These are phyloP conservation scores for Drosophila borealis DNA, from an alignment of 2,888 invertebrate genomes.

Conservation along the genomic window DNA sequence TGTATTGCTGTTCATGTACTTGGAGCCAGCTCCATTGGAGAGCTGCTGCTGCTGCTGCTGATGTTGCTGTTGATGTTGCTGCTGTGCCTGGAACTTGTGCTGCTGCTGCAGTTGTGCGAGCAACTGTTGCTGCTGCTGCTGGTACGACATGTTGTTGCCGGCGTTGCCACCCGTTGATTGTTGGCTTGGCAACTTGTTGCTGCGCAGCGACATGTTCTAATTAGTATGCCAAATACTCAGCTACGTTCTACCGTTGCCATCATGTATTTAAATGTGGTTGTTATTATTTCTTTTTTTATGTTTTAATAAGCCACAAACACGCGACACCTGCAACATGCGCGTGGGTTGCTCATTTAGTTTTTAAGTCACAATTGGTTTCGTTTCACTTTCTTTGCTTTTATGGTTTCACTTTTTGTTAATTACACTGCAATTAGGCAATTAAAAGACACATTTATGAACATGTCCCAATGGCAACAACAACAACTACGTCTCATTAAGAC, in stretches of 20 bases:
- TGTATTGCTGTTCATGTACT: conserved; percentile 66
- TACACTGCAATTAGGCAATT: conserved; percentile 70
- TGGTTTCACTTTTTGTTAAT: conserved; percentile 71
- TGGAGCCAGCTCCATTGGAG: conserved; percentile 67
- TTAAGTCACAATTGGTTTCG: conserved; percentile 34
- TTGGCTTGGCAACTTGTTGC: conserved; percentile 79
- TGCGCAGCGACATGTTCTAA: conserved; percentile 83
- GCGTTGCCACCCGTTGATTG: conserved; percentile 52
- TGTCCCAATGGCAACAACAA: conserved; percentile 20
- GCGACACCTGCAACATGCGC: conserved; percentile 39
- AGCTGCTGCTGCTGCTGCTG: conserved; percentile 72
- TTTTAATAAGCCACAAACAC: conserved; percentile 62
- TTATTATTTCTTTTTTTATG: conserved; percentile 12
- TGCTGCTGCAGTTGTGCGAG: conserved; percentile 75
- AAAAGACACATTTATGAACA: conserved; percentile 42
- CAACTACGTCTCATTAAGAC: conserved; percentile 19
- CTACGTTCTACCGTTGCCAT: conserved; percentile 26
- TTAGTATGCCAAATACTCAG: conserved; percentile 15
- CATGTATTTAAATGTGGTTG: conserved; percentile 13
- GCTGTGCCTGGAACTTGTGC: conserved; percentile 71
- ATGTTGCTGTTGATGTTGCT: conserved; percentile 59
- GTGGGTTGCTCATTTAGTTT: conserved; percentile 60
- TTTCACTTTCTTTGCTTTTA: conserved; percentile 57
- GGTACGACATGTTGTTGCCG: conserved; percentile 63
- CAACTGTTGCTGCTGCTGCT: conserved; percentile 74